Base-by-base conservation (phyloP, 2,888 invertebrate genomes). In the Meteorus cinctellus region DNA sequence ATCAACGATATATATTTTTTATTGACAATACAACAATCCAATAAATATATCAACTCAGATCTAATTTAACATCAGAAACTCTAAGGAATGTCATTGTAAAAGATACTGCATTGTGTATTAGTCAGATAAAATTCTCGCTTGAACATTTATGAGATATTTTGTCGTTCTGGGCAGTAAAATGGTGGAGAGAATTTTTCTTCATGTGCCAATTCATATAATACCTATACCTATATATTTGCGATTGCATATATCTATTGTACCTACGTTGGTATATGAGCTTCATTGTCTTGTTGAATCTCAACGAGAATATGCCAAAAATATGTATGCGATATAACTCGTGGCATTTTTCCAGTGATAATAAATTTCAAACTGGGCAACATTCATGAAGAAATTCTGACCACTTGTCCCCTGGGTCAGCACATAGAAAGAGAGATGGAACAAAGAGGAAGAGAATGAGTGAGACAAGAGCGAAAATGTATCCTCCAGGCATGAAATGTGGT, bases 311-410 rank as follows among this genome's bases (percentile, higher is more conserved):
- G 51, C 1, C 48, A 51, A 48, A 48, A 29, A 51, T 51, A 45
- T 68, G 24, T 48, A 34, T 5, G 41, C 55, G 19, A 66, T 66
- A 66, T 41, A 41, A 51, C 29, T 45, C 29, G 29, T 68, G 68
- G 68, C 68, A 68, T 68, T 68, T 29, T 68, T 68, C 68, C 68
- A 51, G 34, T 48, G 68, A 68, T 51, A 16, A 68, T 48, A 68
- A 68, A 68, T 48, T 48, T 48, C 48, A 55, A 55, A 24, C 55
- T 29, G 48, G 29, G 24, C 45, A 48, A 68, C 16, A 68, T 31
- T 68, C 68, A 48, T 48, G 14, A 29, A 29, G 14, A 29, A 45
- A 51, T 48, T 24, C 51, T 51, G 68, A 29, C 68, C 68, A 48
- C 29, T 68, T n/a, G 48, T 68, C 29, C 48, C 24, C 24, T 24